Evolutionary conservation across 2,888 invertebrate species (phyloP).

Genomic region (Tenthredo amoena): DNA sequence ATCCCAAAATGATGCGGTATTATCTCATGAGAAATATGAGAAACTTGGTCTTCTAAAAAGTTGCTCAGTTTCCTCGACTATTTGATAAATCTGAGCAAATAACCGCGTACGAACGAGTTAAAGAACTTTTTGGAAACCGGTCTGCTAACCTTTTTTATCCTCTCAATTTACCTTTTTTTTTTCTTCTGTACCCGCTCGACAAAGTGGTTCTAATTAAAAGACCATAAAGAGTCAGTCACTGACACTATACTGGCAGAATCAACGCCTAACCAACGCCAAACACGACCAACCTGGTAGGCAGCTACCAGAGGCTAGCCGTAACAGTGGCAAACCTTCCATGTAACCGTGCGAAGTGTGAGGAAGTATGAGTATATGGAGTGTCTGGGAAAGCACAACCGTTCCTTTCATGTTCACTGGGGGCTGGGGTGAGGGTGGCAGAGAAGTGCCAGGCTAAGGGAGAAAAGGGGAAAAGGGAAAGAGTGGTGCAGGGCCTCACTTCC

Average conservation of each 20-base stretch:
- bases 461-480: constrained; percentile 44
- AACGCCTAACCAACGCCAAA: constrained; percentile 19
- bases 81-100: constrained; percentile 24
- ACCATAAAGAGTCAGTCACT: constrained; percentile 71
- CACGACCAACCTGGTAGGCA: constrained; percentile 48
- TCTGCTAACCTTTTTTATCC: constrained; percentile 56
- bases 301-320: constrained; percentile 59
- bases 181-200: constrained; percentile 60
- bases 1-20: not conserved
- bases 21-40: not conserved
- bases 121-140: constrained; percentile 37
- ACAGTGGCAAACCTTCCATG: constrained; percentile 64
- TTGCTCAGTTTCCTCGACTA: not conserved
- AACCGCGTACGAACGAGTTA: constrained; percentile 18
- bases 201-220: constrained; percentile 74
- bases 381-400: constrained; percentile 71
- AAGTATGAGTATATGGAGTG: constrained; percentile 64
- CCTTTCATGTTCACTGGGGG: constrained; percentile 69
- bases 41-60: not conserved
- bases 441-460: constrained; percentile 46
- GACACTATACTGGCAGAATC: constrained; percentile 39
- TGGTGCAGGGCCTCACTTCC: constrained; percentile 59
- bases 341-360: constrained; percentile 54
- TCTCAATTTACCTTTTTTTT: constrained; percentile 63
- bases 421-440: constrained; percentile 57